phyloP scores from a whole-genome alignment of 1,140 invertebrate genomes.

The Eriocheir sinensis region DNA sequence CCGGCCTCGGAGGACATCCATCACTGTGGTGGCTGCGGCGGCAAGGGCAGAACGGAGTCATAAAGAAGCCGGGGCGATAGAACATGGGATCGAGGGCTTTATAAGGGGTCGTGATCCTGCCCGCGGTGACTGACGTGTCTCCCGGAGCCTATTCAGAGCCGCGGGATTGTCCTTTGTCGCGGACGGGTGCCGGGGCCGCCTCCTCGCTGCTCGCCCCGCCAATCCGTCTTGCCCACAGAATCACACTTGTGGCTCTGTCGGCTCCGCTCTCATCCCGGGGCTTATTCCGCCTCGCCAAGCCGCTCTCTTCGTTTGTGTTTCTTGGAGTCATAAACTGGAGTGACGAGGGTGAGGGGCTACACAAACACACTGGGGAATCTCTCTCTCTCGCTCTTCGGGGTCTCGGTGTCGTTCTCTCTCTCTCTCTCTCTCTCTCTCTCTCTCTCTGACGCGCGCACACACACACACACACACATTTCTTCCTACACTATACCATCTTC shows the following conservation, averaged over 20 bases:
- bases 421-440: not conserved
- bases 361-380: not conserved
- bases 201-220: not conserved
- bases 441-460: not conserved
- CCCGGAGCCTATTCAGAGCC: not conserved
- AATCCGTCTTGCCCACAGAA: not conserved
- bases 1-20: no score
- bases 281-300: not conserved
- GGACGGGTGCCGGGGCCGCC: not conserved
- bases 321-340: not conserved
- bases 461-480: not conserved
- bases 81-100: not conserved
- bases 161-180: not conserved
- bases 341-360: not conserved
- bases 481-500: no score
- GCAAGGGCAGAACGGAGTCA: not conserved
- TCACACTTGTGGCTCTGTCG: not conserved
- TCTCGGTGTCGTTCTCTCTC: not conserved
- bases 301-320: not conserved
- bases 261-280: not conserved
- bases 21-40: no score
- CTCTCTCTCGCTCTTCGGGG: not conserved
- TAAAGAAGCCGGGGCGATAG: not conserved
- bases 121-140: slow-evolving; percentile 18
- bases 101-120: slow-evolving; percentile 27